Evolutionary conservation across 1,140 invertebrate genomes (phyloP), one percentile per base, ranked within the genome.

Genomic region (Ceratosolen fusciceps): DNA sequence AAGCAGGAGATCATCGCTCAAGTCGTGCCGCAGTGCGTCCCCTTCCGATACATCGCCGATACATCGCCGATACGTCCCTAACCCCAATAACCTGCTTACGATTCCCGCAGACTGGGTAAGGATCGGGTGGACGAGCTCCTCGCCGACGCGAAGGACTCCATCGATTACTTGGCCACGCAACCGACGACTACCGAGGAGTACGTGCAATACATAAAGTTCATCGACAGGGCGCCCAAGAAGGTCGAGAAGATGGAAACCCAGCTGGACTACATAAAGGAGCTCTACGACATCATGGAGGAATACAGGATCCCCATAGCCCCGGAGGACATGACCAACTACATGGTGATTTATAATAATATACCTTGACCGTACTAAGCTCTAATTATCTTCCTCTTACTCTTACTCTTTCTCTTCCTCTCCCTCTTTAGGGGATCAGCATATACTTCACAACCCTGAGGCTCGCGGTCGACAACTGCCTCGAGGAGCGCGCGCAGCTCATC

Each of bases 261-360:
- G 67, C 87, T 94, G 5, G 92, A 94, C 82, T 93, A 95, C 84
- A 92, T 94, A 1, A 94, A 94, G 84, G 94, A 95, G 81, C 86
- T 95, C 72, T 93, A 95, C 84, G 92, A 94, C 65, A 92, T 95
- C 9, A 94, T 94, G 81, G 93, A 95, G 77, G 92, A 94, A 82
- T 95, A 93, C 85, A 82, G 88, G n/a, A 93, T 96, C 74, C 88
- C 90, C 0, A 91, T 92, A 52, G 90, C 93, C n/a, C 88, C 91
- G 8, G 91, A 93, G 60, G 92, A 93, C 81, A 91, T 92, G 81
- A 92, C 92, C 43, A 91, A 92, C 71, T 94, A 93, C 84, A 90
- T 92, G 90, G 93, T 92, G 85, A 74, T 67, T 34, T 58, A 65
- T 79, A 43, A 54, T 77, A 68, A 31, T 52, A 43, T 43, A 7